These are phyloP conservation scores for Malurus melanocephalus DNA, from an alignment of 2,113 vertebrate species.

Conservation along the genomic window DNA sequence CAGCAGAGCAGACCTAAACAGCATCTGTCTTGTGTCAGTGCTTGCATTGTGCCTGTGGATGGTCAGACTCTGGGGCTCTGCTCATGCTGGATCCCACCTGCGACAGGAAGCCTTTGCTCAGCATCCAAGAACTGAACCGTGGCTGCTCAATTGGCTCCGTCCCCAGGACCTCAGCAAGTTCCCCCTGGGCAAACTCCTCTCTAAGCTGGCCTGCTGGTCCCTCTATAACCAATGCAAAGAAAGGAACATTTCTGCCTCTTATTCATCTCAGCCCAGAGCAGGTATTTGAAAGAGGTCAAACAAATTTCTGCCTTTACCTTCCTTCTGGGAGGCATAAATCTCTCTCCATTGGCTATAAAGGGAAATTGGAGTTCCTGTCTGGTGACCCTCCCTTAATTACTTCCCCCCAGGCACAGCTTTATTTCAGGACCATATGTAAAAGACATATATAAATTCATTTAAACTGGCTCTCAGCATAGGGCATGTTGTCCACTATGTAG, in stretches of 20 bases:
- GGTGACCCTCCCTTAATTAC: not conserved
- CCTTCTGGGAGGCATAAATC: slow-evolving; percentile 7
- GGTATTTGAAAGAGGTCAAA: not conserved
- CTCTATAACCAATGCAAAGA: not conserved
- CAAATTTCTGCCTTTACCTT: not conserved
- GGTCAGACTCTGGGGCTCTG: not conserved
- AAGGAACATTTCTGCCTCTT: not conserved
- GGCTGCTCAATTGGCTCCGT: not conserved
- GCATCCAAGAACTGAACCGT: accelerated
- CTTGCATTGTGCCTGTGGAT: not conserved
- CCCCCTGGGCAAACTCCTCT: not conserved
- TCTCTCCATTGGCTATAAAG: not conserved
- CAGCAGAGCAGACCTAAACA: not conserved
- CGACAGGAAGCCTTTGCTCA: not conserved
- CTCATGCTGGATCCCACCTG: not conserved
- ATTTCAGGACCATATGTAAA: not conserved
- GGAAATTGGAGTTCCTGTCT: not conserved
- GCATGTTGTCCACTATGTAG: not conserved
- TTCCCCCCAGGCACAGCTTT: not conserved
- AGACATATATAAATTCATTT: not conserved
- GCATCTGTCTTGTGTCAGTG: not conserved
- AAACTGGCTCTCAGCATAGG: not conserved
- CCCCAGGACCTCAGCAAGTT: not conserved
- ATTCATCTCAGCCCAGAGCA: not conserved
- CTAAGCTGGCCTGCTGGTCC: not conserved